Base-by-base conservation (phyloP, 1,140 invertebrate genomes). In the Octopus bimaculoides region DNA sequence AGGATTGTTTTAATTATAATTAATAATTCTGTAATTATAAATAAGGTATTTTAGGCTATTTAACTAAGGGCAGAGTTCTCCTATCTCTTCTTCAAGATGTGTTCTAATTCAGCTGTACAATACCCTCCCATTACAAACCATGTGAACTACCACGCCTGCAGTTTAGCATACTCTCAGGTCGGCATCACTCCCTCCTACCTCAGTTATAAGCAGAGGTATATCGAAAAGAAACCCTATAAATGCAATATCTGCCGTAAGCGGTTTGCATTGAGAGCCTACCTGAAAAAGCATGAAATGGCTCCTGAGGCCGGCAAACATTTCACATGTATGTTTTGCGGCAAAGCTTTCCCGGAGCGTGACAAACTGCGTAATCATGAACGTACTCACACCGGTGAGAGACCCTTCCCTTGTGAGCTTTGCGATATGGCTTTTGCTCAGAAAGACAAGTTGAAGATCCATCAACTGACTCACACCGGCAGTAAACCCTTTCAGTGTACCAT, bases 251-350 rank as follows among this genome's bases (percentile, higher is more conserved):
- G 96, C 85, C 93, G 95, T 78, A 95, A 96, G 86, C 92, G 93
- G 41, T 93, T 96, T 79, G 95, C 95, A 83, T 94, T 95, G 10
- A 94, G 95, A 85, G 96, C 95, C 52, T 97, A 96, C 14, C 75
- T 87, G 14, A 85, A 82, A 10, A 81, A 78, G 61, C 88, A 89
- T 78, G 82, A 83, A 74, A 78, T 83, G 53, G 79, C 83, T n/a
- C 95, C 92, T 83, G 95, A 95, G 4, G 95, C 95, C 0, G 95
- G 96, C 88, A 95, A 96, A 88, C 96, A 95, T 14, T 97, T 95
- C 85, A 93, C 93, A 54, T 97, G 96, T 88, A 95, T 96, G 91
- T 94, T 94, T 74, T 97, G 96, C 89, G 95, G 94, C 78, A 97
- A 97, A 88, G 95, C 95, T 1, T 97, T 96, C 88, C 95, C 96